These are phyloP conservation scores for Heliconius melpomene DNA, from an alignment of 1,140 invertebrate genomes.

Conservation along the genomic window DNA sequence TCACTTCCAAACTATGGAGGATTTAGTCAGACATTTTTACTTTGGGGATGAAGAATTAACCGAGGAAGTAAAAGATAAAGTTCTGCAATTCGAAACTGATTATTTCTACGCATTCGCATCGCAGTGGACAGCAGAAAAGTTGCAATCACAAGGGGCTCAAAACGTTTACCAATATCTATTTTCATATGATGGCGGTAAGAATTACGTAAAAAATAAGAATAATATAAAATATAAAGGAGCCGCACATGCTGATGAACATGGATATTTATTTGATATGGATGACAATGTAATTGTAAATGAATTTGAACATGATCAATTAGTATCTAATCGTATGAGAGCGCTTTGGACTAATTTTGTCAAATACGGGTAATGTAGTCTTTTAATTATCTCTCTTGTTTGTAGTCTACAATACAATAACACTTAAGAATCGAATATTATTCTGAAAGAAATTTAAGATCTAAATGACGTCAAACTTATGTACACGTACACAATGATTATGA, in stretches of 20 bases:
- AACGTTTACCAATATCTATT: slow-evolving; percentile 51
- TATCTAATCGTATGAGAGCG: slow-evolving; percentile 50
- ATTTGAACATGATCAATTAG: slow-evolving; percentile 43
- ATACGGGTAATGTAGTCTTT: slow-evolving; percentile 47
- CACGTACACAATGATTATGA: too few species aligned
- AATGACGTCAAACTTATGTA: too few species aligned
- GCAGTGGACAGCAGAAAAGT: slow-evolving; percentile 37
- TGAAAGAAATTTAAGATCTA: too few species aligned
- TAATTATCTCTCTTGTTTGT: neutral
- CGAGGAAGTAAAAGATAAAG: slow-evolving; percentile 13
- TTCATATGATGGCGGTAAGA: slow-evolving; percentile 44
- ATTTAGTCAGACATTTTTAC: slow-evolving; percentile 43
- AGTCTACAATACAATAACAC: too few species aligned
- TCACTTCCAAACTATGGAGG: slow-evolving; percentile 28
- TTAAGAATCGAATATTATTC: too few species aligned
- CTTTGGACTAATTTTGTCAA: slow-evolving; percentile 56
- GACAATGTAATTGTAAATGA: slow-evolving; percentile 29
- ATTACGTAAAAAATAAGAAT: slow-evolving; percentile 21
- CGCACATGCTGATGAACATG: slow-evolving; percentile 49
- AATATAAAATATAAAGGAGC: slow-evolving; percentile 42
- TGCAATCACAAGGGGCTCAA: slow-evolving; percentile 34
- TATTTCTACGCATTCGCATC: slow-evolving; percentile 37
- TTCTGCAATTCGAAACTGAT: slow-evolving; percentile 45
- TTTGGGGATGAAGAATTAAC: slow-evolving; percentile 41
- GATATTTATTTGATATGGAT: slow-evolving; percentile 50